Base-by-base conservation (phyloP, 2,113 vertebrate genomes). In the Sakesphorus luctuosus region DNA sequence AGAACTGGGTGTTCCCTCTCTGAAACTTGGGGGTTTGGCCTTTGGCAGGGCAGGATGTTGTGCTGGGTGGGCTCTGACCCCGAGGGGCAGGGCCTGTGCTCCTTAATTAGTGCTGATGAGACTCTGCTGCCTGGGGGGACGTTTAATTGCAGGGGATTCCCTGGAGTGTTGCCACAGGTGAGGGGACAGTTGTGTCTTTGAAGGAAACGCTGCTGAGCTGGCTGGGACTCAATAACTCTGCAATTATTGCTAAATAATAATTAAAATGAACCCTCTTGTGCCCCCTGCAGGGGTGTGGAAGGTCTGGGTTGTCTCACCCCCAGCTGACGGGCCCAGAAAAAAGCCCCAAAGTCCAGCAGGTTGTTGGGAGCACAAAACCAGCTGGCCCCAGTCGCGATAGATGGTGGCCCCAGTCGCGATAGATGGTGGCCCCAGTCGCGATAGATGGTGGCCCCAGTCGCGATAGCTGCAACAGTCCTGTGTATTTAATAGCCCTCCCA, bases 341-440 rank as follows among this genome's bases (percentile, higher is more conserved):
- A 62, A 47, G 23, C 79, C 61, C 46, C 84, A 38, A 94, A 97
- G 91, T 97, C 79, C 93, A 88, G 38, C 40, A 24, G 78, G 38
- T 47, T 61, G 52, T 44, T 36, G 16, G 65, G 31, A 74, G 77
- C 77, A 87, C 58, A 36, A 46, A 72, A 49, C 31, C 78, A 61
- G 44, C 11, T 84, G 86, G 79, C 59, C 28, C 0, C 1, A 78
- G 72, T 53, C 29, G 11, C 58, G 49, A 29, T 4, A 31, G 53
- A 5, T 33, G n/a, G n/a, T 84, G 86, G 79, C 59, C 28, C 0
- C 1, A 78, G 72, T 53, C 29, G 11, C 58, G 49, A 29, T 4
- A 31, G 53, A 5, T 33, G n/a, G n/a, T 84, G 86, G 79, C 59
- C 28, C 0, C 1, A 78, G 72, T 53, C 29, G 11, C 58, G 49